Base-by-base conservation (phyloP, 2,888 invertebrate species). In the Meliscaeva auricollis region DNA sequence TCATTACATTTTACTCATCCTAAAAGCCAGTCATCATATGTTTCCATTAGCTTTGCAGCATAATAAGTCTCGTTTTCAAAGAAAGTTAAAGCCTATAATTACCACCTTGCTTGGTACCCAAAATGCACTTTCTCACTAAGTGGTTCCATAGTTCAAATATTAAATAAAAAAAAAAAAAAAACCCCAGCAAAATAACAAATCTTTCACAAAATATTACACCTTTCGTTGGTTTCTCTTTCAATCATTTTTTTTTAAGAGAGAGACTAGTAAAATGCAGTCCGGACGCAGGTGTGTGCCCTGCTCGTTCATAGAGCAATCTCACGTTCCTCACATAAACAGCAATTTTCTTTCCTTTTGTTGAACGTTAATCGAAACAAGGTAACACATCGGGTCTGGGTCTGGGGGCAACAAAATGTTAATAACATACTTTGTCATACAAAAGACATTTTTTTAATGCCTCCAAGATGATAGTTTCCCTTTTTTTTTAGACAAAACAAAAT, bases 381-480 rank as follows among this genome's bases (percentile, higher is more conserved):
- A 75, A 56, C 66, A 60, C 76, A 70, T 50, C 52, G n/a, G 35
- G 13, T 15, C 46, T 26, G 6, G 44, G 15, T 48, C 17, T 8
- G 7, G 48, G 48, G 35, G 50, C 72, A 64, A n/a, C 30, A 66
- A 50, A 66, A 56, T 20, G 50, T 69, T 76, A 68, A 68, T 77
- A 52, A 68, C 60, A 26, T 68, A 66, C 46, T 68, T 52, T 60
- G 72, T 77, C 77, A 77, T 72, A 17, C 64, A 56, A 41, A 52
- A 60, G 76, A 64, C 64, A 30, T 52, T 13, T 62, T 54, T 32
- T 58, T 58, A 22, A 35, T 20, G 30, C 41, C 62, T 44, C 15
- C 3, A 3, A 41, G 60, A 68, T 62, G 50, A 62, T 64, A 76
- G 62, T 77, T 82, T 82, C 77, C 77, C 81, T 77, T 82, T 77